phyloP scores from a whole-genome alignment of 2,888 invertebrate species.

The Steromphala cineraria region DNA sequence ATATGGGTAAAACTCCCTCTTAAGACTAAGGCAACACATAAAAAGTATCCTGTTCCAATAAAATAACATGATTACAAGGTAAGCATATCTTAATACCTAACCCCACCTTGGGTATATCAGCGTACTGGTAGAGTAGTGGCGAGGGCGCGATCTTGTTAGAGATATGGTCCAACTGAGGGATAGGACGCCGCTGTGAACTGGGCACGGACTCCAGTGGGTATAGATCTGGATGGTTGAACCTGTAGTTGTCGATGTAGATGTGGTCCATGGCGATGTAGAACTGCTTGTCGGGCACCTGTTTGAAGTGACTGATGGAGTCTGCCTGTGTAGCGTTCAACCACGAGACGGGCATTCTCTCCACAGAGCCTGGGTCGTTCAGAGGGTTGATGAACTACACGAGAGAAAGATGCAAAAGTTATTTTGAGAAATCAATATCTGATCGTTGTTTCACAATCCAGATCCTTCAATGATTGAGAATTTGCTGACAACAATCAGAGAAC shows the following conservation, averaged over 20 bases:
- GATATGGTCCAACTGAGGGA: slow-evolving; percentile 90
- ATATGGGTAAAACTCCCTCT: too few species aligned
- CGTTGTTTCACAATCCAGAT: too few species aligned
- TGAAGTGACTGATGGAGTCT: background rate
- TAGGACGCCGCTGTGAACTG: slow-evolving; percentile 80
- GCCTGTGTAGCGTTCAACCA: slow-evolving; percentile 70
- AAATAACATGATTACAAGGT: too few species aligned
- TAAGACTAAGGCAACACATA: too few species aligned
- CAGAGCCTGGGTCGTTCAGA: slow-evolving; percentile 82
- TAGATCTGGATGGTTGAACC: slow-evolving; percentile 83
- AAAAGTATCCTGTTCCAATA: too few species aligned
- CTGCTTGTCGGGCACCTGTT: slow-evolving; percentile 72
- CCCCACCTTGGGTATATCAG: slow-evolving; percentile 78
- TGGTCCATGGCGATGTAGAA: slow-evolving; percentile 92
- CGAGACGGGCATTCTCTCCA: slow-evolving; percentile 70
- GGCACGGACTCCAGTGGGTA: slow-evolving; percentile 78
- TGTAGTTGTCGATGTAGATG: slow-evolving; percentile 87
- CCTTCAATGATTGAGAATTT: too few species aligned
- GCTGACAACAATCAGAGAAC: too few species aligned
- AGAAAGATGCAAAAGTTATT: background rate
- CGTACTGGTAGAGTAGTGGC: slow-evolving; percentile 83
- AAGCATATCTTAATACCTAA: background rate
- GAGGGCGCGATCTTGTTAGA: slow-evolving; percentile 85
- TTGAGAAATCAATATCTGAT: too few species aligned
- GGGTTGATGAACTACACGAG: slow-evolving; percentile 80